Conservation (phyloP, 2,888 invertebrate species). For the Tricholauxania praeusta region DNA sequence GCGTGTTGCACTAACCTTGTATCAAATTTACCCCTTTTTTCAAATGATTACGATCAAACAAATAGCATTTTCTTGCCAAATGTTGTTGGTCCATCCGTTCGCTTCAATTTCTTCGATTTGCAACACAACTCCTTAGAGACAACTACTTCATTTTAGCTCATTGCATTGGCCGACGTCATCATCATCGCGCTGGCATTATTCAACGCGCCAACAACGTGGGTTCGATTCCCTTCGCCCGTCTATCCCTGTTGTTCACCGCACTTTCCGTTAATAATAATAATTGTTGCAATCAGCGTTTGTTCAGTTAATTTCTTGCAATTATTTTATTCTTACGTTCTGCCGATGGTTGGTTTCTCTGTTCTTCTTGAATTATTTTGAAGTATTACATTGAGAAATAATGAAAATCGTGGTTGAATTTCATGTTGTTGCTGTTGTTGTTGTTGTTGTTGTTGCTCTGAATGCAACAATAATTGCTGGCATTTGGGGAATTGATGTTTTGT, state of each 20-base stretch:
- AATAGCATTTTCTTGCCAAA: no score
- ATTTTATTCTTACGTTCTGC: background rate
- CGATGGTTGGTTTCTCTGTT: no score
- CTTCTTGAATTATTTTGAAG: no score
- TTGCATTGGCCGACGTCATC: background rate
- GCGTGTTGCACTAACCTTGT: no score
- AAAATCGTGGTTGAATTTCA: background rate
- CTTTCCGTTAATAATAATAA: constrained; percentile 32
- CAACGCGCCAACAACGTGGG: constrained; percentile 5
- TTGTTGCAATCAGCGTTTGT: constrained; percentile 21
- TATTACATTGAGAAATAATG: background rate
- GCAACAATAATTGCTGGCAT: constrained; percentile 26
- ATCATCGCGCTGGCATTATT: background rate
- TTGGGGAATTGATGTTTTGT: constrained; percentile 12
- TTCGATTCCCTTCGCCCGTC: background rate
- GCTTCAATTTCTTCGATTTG: no score
- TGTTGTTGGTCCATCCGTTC: no score
- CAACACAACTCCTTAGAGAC: no score
- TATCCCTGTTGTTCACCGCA: background rate
- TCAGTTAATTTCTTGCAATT: constrained; percentile 21
- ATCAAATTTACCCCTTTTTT: no score
- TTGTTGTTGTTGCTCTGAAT: constrained; percentile 2
- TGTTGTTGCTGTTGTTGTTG: constrained; percentile 6
- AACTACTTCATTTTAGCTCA: no score
- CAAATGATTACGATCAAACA: no score